Base-by-base conservation (phyloP, 2,888 invertebrate species). In the Oxytorus armatus region DNA sequence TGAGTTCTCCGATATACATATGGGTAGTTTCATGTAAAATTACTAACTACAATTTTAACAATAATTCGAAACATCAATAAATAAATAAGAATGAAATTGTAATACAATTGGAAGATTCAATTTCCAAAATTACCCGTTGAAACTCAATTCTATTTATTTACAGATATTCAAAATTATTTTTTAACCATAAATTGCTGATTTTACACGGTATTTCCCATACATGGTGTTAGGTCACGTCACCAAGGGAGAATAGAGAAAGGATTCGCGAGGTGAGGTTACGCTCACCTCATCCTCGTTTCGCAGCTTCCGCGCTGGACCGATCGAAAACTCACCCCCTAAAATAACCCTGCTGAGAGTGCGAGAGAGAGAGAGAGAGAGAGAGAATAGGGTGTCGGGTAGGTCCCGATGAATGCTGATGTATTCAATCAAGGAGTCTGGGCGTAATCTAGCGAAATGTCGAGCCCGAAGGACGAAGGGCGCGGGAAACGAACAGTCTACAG, bases 371-470 rank as follows among this genome's bases (percentile, higher is more conserved):
- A 3, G 5, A 21, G 21, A 21, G 29, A 2, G 33, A 49, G 33
- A 76, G 75, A 72, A 81, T 77, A 77, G 70, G 53, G 77, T 68
- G 74, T 79, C 70, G 66, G 79, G 73, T 57, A 72, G 79, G 73
- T 74, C 73, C 79, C 82, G 86, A 87, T 86, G 85, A 87, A 87
- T 86, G 84, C 85, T 88, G 86, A 88, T 87, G 85, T 86, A 88
- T 88, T 88, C 86, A 86, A 88, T 88, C 86, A 86, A 85, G 85
- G 82, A 84, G 85, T 87, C 86, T 84, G 85, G n/a, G 85, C 84
- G 85, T 84, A 87, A 88, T 88, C 86, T 84, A 84, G 84, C 84
- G 85, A 86, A 86, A 87, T 85, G 88, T 85, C 86, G 88, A 79
- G 78, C 84, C 78, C 84, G 74, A 53, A n/a, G 61, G 14, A 49